These are phyloP conservation scores for Panulirus ornatus DNA, from an alignment of 1,140 invertebrate species.

Conservation along the genomic window DNA sequence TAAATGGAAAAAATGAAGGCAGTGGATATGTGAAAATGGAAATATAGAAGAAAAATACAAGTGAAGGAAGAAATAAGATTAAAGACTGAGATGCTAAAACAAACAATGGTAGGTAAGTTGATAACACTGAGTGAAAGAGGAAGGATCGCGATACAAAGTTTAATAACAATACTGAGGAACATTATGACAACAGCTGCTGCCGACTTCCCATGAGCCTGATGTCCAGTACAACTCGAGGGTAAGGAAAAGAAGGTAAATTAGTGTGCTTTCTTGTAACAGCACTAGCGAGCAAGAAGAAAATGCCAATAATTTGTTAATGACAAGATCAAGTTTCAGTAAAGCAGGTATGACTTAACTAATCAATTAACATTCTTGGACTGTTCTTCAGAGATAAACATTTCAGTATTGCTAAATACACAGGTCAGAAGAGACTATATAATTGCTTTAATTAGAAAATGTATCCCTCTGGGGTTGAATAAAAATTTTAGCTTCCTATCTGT, in stretches of 20 bases:
- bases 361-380: neutral
- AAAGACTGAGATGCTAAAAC: neutral
- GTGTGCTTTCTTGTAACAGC: neutral
- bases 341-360: neutral
- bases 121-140: neutral
- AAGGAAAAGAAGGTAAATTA: neutral
- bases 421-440: too few species aligned
- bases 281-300: neutral
- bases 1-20: neutral
- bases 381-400: neutral
- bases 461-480: too few species aligned
- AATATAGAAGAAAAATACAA: neutral
- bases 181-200: neutral
- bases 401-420: neutral
- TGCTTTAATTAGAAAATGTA: too few species aligned
- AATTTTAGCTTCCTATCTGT: too few species aligned
- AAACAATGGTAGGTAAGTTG: neutral
- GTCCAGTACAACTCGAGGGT: neutral
- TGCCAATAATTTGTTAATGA: neutral
- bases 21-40: neutral
- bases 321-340: too few species aligned
- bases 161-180: constrained; percentile 11
- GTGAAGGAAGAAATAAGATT: neutral
- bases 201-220: neutral
- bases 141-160: neutral